Evolutionary conservation across 1,140 invertebrate genomes (phyloP).

Genomic region (Spodoptera frugiperda): DNA sequence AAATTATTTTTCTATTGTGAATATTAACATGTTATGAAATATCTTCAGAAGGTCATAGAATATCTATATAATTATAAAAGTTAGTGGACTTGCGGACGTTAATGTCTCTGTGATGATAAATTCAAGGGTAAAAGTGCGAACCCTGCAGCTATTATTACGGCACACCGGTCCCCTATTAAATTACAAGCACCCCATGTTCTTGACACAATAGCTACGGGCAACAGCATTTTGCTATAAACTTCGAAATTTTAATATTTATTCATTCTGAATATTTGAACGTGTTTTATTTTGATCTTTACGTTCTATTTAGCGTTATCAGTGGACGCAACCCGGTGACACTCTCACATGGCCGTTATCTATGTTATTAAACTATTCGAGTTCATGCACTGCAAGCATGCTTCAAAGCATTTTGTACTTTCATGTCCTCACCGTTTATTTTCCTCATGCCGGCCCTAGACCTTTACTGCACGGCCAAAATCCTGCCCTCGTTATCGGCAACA

Average conservation of each 20-base stretch:
- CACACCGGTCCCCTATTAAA: constrained; percentile 55
- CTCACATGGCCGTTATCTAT: constrained; percentile 63
- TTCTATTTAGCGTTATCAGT: constrained; percentile 57
- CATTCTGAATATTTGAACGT: constrained; percentile 10
- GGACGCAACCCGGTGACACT: constrained; percentile 60
- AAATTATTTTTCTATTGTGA: neutral
- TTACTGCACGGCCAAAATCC: constrained; percentile 81
- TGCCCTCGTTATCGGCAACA: constrained; percentile 73
- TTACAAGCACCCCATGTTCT: constrained; percentile 53
- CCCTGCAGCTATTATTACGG: constrained; percentile 53
- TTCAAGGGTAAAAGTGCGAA: constrained; percentile 38
- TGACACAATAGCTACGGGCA: constrained; percentile 48
- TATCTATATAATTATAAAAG: neutral
- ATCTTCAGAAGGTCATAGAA: neutral
- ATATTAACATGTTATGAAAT: neutral
- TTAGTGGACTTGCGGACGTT: constrained; percentile 12
- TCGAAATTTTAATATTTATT: constrained; percentile 21
- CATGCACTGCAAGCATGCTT: constrained; percentile 25
- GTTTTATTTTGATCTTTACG: constrained; percentile 9
- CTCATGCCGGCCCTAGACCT: constrained; percentile 80
- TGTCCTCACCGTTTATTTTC: constrained; percentile 78
- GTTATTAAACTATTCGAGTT: constrained; percentile 27
- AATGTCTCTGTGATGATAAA: constrained; percentile 31
- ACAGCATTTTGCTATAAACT: constrained; percentile 20
- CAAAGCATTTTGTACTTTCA: constrained; percentile 11